A percentile compares a stretch with the other conserved stretches of the same genome.
phyloP scores from a whole-genome alignment of 2,113 vertebrate genomes.

The Mustelus asterias region DNA sequence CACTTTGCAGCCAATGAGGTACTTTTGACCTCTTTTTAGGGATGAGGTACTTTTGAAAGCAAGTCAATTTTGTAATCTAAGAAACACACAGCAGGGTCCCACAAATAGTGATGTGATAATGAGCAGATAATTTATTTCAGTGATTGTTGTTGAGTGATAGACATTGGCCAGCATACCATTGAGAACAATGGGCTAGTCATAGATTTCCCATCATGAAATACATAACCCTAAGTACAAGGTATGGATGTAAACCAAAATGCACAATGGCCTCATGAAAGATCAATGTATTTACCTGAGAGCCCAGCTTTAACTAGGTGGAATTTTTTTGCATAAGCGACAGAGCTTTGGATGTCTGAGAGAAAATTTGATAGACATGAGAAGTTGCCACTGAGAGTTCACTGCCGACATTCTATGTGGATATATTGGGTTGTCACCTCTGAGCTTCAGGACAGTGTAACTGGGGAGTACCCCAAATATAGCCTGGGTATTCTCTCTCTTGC shows the following conservation, averaged over 20 bases:
- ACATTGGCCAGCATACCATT: not conserved
- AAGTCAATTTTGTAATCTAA: not conserved
- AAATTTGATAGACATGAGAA: not conserved
- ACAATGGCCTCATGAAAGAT: not conserved
- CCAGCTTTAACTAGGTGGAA: not conserved
- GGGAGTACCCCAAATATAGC: too few relatives aligned
- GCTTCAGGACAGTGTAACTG: too few relatives aligned
- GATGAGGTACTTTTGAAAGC: not conserved
- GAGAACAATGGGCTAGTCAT: not conserved
- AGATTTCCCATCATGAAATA: not conserved
- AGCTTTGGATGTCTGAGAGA: not conserved
- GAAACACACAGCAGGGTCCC: not conserved
- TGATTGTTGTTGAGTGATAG: not conserved
- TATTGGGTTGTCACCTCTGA: too few relatives aligned
- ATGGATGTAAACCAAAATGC: not conserved
- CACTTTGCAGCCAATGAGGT: not conserved
- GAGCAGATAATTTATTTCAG: not conserved
- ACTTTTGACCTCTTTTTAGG: too few relatives aligned
- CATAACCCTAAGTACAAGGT: not conserved
- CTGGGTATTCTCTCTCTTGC: too few relatives aligned
- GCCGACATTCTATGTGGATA: not conserved
- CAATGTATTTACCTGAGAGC: not conserved
- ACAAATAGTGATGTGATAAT: not conserved
- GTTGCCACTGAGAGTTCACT: not conserved
- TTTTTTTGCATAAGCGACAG: not conserved